Base-by-base conservation (phyloP, 2,888 invertebrate genomes). In the Philhelius pedissequus region DNA sequence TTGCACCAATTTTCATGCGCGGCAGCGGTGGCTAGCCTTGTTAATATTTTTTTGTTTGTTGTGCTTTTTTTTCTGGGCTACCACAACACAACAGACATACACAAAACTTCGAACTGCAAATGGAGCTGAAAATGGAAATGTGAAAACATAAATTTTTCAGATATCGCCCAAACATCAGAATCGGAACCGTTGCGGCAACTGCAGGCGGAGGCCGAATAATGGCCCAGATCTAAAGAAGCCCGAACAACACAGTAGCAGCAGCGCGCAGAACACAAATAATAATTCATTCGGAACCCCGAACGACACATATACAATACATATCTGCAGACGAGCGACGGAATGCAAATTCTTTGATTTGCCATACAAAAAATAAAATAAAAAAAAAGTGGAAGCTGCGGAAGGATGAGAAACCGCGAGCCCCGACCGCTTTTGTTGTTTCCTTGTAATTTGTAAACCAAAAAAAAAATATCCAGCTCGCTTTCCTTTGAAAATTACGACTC, bases 1-100 rank as follows among this genome's bases (percentile, higher is more conserved):
- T 84, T 80, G 84, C 71, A 80, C 84, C 80, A 80, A 54, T 80
- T 84, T 76, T 68, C 56, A 70, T 64, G 69, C 60, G 58, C 77
- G 73, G 13, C 69, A 38, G 69, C 32, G 11, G 45, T 18, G 50
- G 45, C 69, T 62, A 70, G 62, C 52, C 79, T 56, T 54, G 74
- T 74, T 60, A 40, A 43, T 22, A 35, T 56, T 64, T 70, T 32
- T 69, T 25, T 30, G 40, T 50, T 54, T 27, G 3, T 66, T 68
- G 3, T 45, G 22, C 22, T 22, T 48, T 52, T 13, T 32, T 74
- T 62, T 50, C 18, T 48, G 84, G 75, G 68, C 75, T 76, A 73
- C 84, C 79, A 62, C 80, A 80, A 80, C 75, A 64, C 62, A 25
- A 48, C 64, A 20, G 40, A 62, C 75, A 70, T 40, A 40, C 38